Base-by-base conservation (phyloP, 2,797 vertebrate genomes). In the Mycteria americana region DNA sequence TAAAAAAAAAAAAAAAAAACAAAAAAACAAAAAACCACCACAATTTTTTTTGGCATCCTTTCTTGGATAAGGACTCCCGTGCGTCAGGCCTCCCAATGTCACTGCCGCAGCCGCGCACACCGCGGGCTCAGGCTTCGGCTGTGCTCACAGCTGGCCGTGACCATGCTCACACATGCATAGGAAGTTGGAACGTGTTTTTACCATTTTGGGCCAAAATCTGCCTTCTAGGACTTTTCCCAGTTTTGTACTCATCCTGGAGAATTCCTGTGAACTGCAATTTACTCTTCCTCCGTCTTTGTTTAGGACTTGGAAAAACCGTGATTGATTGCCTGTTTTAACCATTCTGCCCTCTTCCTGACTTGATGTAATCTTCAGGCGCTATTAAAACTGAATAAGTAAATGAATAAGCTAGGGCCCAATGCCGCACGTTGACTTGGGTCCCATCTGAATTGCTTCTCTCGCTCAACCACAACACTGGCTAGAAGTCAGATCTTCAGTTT, bases 151-250 rank as follows among this genome's bases (percentile, higher is more conserved):
- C 68, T 88, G 87, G n/a, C 89, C 25, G 2, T 39, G 65, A 9
- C 69, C 27, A 3, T 33, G 68, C 51, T 77, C 2, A 10, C 60
- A 76, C 59, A 37, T 1, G 6, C 78, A 53, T 56, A 73, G 84
- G 86, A 95, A 94, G 80, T 13, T 95, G 88, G 83, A 86, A 90
- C 5, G 5, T 57, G 23, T 59, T 73, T 93, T 76, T 73, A 94
- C 27, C 31, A 35, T 53, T 92, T 64, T 3, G 70, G 93, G 93
- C 89, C 85, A 84, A 94, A 95, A 78, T 81, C 82, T 91, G 91
- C 76, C 84, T 94, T 91, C 43, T 94, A 89, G 35, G 78, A 51
- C 45, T 85, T 85, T 64, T 17, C 85, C 60, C 48, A 39, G 33
- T 84, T 83, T 72, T 83, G 16, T 85, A 54, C 51, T 86, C 35